These are phyloP conservation scores for Gymnocypris eckloni DNA, from an alignment of 2,797 vertebrate genomes.

Conservation along the genomic window DNA sequence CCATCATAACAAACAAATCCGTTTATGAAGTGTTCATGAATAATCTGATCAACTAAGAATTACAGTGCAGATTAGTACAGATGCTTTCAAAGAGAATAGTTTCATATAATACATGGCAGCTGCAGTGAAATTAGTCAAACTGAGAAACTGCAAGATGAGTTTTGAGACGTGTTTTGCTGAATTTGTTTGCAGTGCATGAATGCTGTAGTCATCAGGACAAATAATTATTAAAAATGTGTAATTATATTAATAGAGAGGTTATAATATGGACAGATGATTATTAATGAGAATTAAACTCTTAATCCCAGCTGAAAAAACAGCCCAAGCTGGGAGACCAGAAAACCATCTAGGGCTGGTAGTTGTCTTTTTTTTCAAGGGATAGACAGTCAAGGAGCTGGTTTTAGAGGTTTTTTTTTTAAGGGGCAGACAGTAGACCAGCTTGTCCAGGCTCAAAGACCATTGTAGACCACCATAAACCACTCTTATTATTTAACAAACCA, in stretches of 20 bases:
- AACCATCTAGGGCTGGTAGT: not conserved
- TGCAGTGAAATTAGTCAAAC: not conserved
- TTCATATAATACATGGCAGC: not conserved
- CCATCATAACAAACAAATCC: constrained; percentile 27
- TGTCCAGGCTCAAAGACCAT: not conserved
- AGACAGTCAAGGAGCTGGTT: too few species aligned
- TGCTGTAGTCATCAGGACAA: not conserved
- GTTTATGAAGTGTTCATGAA: constrained; percentile 6
- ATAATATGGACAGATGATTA: not conserved
- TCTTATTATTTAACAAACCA: not conserved
- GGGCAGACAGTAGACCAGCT: not conserved
- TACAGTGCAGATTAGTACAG: not conserved
- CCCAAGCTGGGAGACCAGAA: not conserved
- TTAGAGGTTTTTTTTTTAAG: not conserved
- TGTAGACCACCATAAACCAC: not conserved
- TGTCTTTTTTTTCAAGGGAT: too few species aligned
- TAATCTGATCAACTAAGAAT: constrained; percentile 8
- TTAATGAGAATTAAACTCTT: not conserved
- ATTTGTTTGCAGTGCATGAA: not conserved
- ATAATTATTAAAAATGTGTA: not conserved
- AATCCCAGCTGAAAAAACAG: not conserved
- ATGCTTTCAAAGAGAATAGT: constrained; percentile 9
- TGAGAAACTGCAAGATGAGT: not conserved
- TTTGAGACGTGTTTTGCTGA: not conserved
- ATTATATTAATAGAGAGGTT: constrained; percentile 1